These are phyloP conservation scores for Myrmecophaga tridactyla DNA, from an alignment of 2,113 vertebrate species.

Conservation along the genomic window DNA sequence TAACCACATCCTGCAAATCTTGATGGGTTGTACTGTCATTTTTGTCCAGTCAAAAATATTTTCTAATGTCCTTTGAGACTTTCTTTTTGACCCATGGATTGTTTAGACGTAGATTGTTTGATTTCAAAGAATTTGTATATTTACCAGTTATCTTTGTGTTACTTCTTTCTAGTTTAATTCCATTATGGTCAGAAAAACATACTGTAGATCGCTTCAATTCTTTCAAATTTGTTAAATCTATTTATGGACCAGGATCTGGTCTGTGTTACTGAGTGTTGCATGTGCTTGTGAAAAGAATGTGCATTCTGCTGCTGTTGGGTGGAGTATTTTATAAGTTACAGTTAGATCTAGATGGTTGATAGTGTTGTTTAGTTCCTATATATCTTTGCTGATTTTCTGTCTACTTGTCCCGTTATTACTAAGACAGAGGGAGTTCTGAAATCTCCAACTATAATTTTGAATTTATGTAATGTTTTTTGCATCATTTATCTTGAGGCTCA, in stretches of 20 bases:
- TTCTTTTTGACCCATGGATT: not conserved
- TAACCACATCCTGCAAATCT: not conserved
- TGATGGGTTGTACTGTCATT: not conserved
- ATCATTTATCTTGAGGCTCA: not conserved
- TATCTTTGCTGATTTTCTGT: not conserved
- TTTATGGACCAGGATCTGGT: not conserved
- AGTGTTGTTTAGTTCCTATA: not conserved
- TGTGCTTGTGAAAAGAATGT: not conserved
- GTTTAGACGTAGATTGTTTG: not conserved
- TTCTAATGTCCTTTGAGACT: not conserved
- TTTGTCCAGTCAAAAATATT: not conserved
- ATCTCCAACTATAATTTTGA: not conserved
- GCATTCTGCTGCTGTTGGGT: not conserved
- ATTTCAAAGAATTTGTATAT: not conserved
- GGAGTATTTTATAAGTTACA: not conserved
- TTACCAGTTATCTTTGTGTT: not conserved
- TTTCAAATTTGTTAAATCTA: not conserved
- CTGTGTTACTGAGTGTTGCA: not conserved
- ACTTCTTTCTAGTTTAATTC: not conserved
- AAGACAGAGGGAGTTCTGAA: not conserved
- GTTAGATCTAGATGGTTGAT: not conserved
- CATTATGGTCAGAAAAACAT: not conserved
- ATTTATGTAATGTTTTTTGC: not conserved
- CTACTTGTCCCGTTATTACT: not conserved
- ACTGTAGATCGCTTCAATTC: not conserved